Conservation (phyloP, 2,888 invertebrate genomes). For the Zaprionus bogoriensis region DNA sequence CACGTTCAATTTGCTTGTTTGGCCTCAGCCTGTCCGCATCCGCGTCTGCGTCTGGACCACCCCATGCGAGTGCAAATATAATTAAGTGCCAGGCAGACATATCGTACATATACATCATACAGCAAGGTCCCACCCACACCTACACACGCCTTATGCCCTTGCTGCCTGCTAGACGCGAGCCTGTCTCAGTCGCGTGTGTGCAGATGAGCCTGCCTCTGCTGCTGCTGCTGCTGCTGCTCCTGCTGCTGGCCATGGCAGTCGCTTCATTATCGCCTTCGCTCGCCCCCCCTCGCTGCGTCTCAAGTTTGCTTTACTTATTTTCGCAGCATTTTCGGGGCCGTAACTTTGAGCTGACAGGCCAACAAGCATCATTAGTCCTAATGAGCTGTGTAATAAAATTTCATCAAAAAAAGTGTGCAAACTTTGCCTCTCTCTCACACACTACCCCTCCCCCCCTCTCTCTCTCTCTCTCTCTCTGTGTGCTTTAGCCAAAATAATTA, state of each 20-base stretch:
- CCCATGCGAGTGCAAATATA: constrained; percentile 56
- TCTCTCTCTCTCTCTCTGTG: not conserved
- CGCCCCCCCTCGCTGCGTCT: constrained; percentile 15
- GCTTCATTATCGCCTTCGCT: constrained; percentile 48
- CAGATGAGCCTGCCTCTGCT: not conserved
- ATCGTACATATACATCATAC: not conserved
- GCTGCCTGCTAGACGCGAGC: too few relatives aligned
- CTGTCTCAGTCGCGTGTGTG: not conserved
- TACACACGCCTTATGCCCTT: too few relatives aligned
- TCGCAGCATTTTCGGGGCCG: not conserved
- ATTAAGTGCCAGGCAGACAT: constrained; percentile 61
- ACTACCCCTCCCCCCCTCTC: too few relatives aligned
- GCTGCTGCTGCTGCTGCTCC: not conserved
- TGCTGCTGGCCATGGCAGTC: constrained; percentile 45
- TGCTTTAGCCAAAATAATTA: constrained; percentile 50
- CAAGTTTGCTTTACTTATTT: constrained; percentile 35
- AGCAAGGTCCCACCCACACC: not conserved
- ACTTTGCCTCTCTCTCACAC: constrained; percentile 30
- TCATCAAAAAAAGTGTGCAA: constrained; percentile 50
- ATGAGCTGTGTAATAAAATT: constrained; percentile 74
- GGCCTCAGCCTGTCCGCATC: constrained; percentile 22
- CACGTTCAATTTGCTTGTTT: constrained; percentile 69
- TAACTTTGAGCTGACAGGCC: constrained; percentile 47
- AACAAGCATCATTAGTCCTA: constrained; percentile 77
- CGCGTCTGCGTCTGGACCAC: constrained; percentile 37